These are phyloP conservation scores for Yponomeuta malinellus DNA, from an alignment of 2,888 invertebrate species.

Conservation along the genomic window DNA sequence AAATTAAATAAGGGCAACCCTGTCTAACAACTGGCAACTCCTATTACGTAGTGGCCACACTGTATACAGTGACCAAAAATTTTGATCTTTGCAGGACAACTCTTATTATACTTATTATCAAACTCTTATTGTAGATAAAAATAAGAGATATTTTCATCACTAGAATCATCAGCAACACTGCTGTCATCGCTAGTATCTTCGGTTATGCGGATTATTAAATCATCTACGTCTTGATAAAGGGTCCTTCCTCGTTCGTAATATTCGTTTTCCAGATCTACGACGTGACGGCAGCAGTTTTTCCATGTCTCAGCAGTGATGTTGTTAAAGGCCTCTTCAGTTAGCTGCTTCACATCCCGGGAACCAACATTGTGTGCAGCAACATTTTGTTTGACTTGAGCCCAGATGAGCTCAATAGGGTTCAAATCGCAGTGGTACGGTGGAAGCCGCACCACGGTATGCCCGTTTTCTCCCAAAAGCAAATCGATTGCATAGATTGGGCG, in stretches of 20 bases:
- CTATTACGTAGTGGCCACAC: no score
- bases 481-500: conserved; percentile 24
- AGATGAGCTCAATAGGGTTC: no score
- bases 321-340: conserved; percentile 16
- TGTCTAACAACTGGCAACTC: conserved; percentile 4
- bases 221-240: conserved; percentile 21
- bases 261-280: conserved; percentile 18
- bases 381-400: no score
- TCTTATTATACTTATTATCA: no score
- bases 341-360: no score
- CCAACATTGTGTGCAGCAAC: no score
- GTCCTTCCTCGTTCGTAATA: conserved; percentile 19
- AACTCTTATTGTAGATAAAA: not conserved
- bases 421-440: no score
- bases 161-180: conserved; percentile 7
- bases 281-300: conserved; percentile 20
- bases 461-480: conserved; percentile 23
- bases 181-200: conserved; percentile 21
- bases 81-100: no score
- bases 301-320: conserved; percentile 20
- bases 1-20: conserved; percentile 7
- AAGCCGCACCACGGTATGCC: conserved; percentile 21
- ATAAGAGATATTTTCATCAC: not conserved
- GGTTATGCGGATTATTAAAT: conserved; percentile 18
- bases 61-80: no score